Evolutionary conservation across 2,113 vertebrate genomes (phyloP).

Genomic region (Thamnaconus septentrionalis): DNA sequence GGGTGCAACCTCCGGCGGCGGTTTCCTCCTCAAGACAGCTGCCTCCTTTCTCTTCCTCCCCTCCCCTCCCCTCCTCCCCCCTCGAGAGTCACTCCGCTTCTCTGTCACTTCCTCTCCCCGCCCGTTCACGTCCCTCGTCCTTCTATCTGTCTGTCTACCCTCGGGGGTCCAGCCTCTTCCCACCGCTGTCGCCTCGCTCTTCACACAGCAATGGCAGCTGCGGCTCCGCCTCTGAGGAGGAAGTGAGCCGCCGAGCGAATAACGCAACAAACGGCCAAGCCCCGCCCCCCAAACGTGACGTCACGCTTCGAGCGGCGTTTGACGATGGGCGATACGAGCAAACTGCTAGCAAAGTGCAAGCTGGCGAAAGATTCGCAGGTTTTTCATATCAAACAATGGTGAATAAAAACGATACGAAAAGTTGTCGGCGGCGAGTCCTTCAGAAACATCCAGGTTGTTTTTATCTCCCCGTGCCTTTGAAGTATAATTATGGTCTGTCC

Average conservation of each 20-base stretch:
- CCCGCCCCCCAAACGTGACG: not conserved
- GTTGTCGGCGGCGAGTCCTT: too few species aligned
- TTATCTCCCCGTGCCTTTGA: not conserved
- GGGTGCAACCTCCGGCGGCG: slow-evolving; percentile 12
- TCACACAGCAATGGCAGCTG: not conserved
- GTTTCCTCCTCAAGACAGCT: slow-evolving; percentile 31
- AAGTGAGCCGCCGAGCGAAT: not conserved
- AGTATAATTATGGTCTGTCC: not conserved
- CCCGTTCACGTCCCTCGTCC: slow-evolving; percentile 7
- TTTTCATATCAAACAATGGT: too few species aligned
- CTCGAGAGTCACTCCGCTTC: slow-evolving; percentile 17
- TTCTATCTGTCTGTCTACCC: too few species aligned
- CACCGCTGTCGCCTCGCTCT: not conserved
- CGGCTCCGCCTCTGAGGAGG: not conserved
- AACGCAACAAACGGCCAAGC: not conserved
- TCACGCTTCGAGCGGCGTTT: not conserved
- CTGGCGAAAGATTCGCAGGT: too few species aligned
- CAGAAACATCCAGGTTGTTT: too few species aligned
- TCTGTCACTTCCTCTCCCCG: slow-evolving; percentile 22
- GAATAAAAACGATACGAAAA: too few species aligned
- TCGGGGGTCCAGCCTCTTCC: not conserved
- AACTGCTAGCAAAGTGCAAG: too few species aligned
- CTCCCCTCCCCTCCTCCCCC: not conserved
- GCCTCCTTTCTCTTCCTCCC: not conserved
- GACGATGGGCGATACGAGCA: too few species aligned